Evolutionary conservation across 2,888 invertebrate species (phyloP).

Genomic region (Rhamphomyia laevipes): DNA sequence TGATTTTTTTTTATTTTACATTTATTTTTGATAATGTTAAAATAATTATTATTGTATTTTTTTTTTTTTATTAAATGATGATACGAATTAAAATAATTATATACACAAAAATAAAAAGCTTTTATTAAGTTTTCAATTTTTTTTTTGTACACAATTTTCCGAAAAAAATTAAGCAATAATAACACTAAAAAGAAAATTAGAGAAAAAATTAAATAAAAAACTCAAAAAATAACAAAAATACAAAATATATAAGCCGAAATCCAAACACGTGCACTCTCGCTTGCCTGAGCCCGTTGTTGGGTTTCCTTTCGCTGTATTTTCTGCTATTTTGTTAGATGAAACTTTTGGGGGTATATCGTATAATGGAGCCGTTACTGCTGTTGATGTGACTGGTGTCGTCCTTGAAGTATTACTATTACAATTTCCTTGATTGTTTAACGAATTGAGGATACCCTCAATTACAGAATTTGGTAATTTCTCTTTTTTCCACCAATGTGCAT

Average conservation of each 20-base stretch:
- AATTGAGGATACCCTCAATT: conserved; percentile 39
- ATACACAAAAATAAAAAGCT: neutral
- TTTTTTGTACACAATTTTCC: neutral
- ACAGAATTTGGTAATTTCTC: conserved; percentile 63
- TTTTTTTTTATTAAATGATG: neutral
- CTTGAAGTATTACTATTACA: conserved; percentile 35
- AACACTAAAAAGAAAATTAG: conserved; percentile 9
- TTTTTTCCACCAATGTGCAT: conserved; percentile 91
- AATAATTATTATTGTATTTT: neutral
- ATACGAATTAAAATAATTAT: neutral
- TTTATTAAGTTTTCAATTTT: no score
- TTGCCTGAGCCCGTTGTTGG: conserved; percentile 27
- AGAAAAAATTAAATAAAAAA: conserved; percentile 6
- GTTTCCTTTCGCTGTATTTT: conserved; percentile 7
- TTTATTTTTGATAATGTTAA: no score
- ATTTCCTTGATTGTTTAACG: conserved; percentile 36
- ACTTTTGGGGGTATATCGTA: conserved; percentile 21
- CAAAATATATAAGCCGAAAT: conserved; percentile 16
- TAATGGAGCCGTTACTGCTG: conserved; percentile 27
- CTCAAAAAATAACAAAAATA: conserved; percentile 4
- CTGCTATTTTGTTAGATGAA: neutral
- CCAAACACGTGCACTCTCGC: conserved; percentile 21
- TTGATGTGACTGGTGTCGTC: conserved; percentile 8
- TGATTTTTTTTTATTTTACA: no score
- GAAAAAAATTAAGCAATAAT: conserved; percentile 1